A percentile compares a stretch with the other conserved stretches of the same genome.
These are phyloP conservation scores for Neoascia interrupta DNA, from an alignment of 2,888 invertebrate species.

Conservation along the genomic window DNA sequence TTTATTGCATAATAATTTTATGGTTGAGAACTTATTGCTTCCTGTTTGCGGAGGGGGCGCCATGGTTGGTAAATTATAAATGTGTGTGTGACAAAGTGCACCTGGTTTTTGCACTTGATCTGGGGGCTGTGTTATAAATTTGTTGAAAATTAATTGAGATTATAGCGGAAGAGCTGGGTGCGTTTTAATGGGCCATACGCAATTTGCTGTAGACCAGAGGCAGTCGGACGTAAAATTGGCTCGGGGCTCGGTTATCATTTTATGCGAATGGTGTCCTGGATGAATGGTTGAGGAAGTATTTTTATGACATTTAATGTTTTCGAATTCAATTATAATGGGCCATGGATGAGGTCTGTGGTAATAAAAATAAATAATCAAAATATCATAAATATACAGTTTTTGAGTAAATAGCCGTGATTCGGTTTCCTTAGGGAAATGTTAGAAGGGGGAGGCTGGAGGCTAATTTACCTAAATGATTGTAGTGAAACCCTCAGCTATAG, in stretches of 20 bases:
- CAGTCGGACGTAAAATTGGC: constrained; percentile 51
- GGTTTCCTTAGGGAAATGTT: too few relatives aligned
- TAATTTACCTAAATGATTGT: too few relatives aligned
- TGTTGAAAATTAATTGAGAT: constrained; percentile 67
- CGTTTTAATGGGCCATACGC: constrained; percentile 45
- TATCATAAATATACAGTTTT: too few relatives aligned
- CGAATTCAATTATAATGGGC: constrained; percentile 51
- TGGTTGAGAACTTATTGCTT: constrained; percentile 59
- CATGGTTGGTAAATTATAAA: neutral
- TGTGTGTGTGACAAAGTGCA: constrained; percentile 60
- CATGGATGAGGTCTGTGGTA: too few relatives aligned
- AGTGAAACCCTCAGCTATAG: too few relatives aligned
- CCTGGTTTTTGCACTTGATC: constrained; percentile 43
- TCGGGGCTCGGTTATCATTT: constrained; percentile 17
- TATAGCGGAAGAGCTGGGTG: constrained; percentile 36
- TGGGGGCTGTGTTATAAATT: constrained; percentile 54
- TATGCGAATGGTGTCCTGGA: constrained; percentile 11
- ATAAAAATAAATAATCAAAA: too few relatives aligned
- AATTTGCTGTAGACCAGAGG: neutral
- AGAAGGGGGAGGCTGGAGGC: too few relatives aligned
- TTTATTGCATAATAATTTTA: constrained; percentile 69
- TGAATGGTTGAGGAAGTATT: constrained; percentile 23
- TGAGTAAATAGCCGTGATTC: too few relatives aligned
- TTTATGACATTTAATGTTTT: constrained; percentile 60
- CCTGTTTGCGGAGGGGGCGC: constrained; percentile 10